These are phyloP conservation scores for Steinernema scapterisci DNA, from an alignment of 2,888 invertebrate genomes.

Conservation along the genomic window DNA sequence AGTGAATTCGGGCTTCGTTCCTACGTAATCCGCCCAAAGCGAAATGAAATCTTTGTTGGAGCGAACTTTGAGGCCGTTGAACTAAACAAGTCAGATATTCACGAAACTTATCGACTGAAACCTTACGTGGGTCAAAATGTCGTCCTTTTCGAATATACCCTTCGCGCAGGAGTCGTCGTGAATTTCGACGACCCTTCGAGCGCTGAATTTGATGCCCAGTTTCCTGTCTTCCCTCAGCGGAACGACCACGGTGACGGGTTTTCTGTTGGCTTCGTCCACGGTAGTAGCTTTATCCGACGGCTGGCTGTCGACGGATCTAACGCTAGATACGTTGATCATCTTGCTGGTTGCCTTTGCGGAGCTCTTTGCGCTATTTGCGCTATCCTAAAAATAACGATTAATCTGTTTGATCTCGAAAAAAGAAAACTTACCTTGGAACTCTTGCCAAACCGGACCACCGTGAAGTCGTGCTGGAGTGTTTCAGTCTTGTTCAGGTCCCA, in stretches of 20 bases:
- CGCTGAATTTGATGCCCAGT: not conserved
- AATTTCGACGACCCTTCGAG: not conserved
- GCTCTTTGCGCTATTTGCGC: no score
- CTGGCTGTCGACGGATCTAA: not conserved
- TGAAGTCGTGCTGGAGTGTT: not conserved
- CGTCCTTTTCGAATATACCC: not conserved
- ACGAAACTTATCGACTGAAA: not conserved
- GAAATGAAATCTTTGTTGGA: constrained; percentile 2
- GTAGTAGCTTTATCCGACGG: not conserved
- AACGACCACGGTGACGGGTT: not conserved
- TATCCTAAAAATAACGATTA: no score
- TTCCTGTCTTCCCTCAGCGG: not conserved
- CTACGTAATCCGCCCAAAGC: not conserved
- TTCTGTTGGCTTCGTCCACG: not conserved
- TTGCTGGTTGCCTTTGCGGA: no score
- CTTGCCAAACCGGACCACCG: not conserved
- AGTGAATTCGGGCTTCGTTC: not conserved
- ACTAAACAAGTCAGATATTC: not conserved
- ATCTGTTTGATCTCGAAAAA: no score
- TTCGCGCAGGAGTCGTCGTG: not conserved
- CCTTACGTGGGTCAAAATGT: not conserved
- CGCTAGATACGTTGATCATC: not conserved
- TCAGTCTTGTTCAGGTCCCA: constrained; percentile 6
- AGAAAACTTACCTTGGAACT: not conserved
- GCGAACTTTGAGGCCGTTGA: constrained; percentile 8